These are phyloP conservation scores for Orientallactaga bullata DNA, from an alignment of 2,113 vertebrate genomes.

Conservation along the genomic window DNA sequence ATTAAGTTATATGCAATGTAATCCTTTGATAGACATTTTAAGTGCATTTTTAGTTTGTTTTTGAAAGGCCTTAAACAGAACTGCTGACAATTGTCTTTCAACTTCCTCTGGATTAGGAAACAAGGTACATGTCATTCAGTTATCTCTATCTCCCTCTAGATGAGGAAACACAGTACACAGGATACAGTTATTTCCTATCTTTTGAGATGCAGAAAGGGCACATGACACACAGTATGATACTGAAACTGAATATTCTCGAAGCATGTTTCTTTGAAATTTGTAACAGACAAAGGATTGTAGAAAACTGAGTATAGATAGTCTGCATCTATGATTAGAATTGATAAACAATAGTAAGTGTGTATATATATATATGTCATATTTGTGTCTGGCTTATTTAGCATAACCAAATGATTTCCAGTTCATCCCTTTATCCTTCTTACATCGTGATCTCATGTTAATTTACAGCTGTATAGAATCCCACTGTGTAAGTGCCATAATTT, in stretches of 20 bases:
- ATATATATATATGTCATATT: no score
- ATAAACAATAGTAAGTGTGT: background rate
- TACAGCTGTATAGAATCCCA: no score
- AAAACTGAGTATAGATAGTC: background rate
- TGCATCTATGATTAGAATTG: background rate
- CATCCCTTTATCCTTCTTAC: no score
- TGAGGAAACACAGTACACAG: no score
- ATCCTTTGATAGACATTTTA: background rate
- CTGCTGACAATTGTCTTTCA: background rate
- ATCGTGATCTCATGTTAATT: no score
- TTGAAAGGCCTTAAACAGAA: background rate
- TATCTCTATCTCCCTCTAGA: no score
- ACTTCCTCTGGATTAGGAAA: background rate
- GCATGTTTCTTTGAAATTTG: background rate
- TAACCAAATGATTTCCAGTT: no score
- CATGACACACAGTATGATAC: background rate
- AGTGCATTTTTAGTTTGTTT: background rate
- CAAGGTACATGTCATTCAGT: no score
- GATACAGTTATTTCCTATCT: background rate
- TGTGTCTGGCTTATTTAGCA: no score
- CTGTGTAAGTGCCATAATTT: no score
- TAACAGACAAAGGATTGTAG: background rate
- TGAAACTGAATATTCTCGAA: background rate
- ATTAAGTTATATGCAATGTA: background rate
- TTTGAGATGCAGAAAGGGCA: background rate